Base-by-base conservation (phyloP, 2,797 vertebrate genomes). In the Anguilla marmorata region DNA sequence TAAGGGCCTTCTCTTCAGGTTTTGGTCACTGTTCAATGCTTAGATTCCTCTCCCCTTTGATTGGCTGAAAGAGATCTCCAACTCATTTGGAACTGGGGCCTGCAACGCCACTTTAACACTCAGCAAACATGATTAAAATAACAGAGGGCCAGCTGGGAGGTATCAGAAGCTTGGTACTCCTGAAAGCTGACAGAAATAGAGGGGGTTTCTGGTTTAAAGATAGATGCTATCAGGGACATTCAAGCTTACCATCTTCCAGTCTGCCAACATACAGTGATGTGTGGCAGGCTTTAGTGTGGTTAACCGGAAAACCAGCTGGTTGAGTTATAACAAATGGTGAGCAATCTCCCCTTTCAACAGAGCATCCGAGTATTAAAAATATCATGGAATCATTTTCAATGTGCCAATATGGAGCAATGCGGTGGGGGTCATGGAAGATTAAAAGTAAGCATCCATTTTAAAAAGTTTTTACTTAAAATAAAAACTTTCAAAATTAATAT, bases 271-370 rank as follows among this genome's bases (percentile, higher is more conserved):
- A 21, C n/a, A n/a, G 24, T 4, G 54, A 30, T 84, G 54, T 41
- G 27, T 14, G 24, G 12, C 48, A 41, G 48, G 52, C 50, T 84
- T 84, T 56, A 19, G 4, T 27, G 83, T 56, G 52, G 83, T 56
- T 84, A 52, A 56, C 83, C 3, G 52, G n/a, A 84, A 84, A 84
- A 54, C 12, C 74, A 45, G 74, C 74, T 79, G 74, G 74, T 37
- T 79, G 2, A 79, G 50, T 50, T 54, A 30, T 1, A 84, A 11
- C 7, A 84, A 52, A 45, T 30, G 8, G 1, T 3, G 45, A 50
- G 50, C 50, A 84, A 84, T 50, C 45, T 84, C 24, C 80, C 24
- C 41, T 50, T 54, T 21, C 11, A 52, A 2, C 8, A 50, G 3
- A 84, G 27, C 21, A 24, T 84, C 45, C n/a, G 50, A 84, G 82